Base-by-base conservation (phyloP, 1,140 invertebrate genomes). In the Pinna nobilis region DNA sequence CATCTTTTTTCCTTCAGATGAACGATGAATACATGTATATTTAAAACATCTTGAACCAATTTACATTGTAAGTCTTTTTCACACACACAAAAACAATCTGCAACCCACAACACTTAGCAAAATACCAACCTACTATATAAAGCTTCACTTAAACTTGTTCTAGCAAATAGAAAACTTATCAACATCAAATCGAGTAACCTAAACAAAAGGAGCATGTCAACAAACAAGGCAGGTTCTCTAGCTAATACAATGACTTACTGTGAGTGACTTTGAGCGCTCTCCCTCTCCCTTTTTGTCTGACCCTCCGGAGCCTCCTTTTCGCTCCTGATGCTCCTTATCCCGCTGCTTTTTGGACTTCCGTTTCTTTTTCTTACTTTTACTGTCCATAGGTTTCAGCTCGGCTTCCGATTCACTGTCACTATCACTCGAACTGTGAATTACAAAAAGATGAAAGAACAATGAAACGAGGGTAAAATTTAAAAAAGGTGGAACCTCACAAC, bases 381-480 rank as follows among this genome's bases (percentile, higher is more conserved):
- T 44, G 32, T 86, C 84, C 11, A 73, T 67, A 9, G 68, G 53
- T 55, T 80, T 83, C 76, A 88, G 79, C 64, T 88, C 87, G 18
- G 87, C 81, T 67, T 88, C 87, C 25, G 86, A 87, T 71, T 88
- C 87, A 57, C 83, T 85, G 70, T 88, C 87, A 77, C 86, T 87
- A 76, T 88, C 87, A 76, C 86, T 87, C n/a, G 87, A 88, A 70
- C 87, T 88, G 72, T 20, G 76, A 63, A 67, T n/a, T n/a, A n/a
- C n/a, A n/a, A n/a, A n/a, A n/a, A n/a, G n/a, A n/a, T n/a, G n/a
- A n/a, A n/a, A n/a, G n/a, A n/a, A n/a, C n/a, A n/a, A n/a, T n/a
- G n/a, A n/a, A n/a, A n/a, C n/a, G n/a, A n/a, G n/a, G n/a, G n/a
- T n/a, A n/a, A n/a, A n/a, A n/a, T n/a, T n/a, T n/a, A n/a, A n/a